phyloP scores from a whole-genome alignment of 2,797 vertebrate species.

The Triplophysa bombifrons region DNA sequence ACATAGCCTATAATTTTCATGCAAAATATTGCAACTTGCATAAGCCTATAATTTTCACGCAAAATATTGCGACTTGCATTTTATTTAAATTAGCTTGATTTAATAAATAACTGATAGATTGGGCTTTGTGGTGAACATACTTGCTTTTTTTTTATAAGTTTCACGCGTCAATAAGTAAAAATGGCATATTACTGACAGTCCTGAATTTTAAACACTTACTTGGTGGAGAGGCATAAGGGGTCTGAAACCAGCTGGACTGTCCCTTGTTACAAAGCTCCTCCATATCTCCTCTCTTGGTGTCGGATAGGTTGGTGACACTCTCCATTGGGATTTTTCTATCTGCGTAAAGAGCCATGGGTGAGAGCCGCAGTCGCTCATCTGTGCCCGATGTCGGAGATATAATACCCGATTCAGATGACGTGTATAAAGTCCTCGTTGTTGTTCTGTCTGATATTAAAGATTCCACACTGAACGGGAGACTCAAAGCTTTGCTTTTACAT shows the following conservation, averaged over 20 bases:
- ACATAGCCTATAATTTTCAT: not conserved
- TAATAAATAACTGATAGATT: too few species aligned
- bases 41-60: not conserved
- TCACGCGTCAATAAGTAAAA: not conserved
- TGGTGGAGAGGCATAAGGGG: conserved; percentile 71
- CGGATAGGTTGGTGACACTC: conserved; percentile 55
- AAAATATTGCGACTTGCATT: not conserved
- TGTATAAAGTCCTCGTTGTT: conserved; percentile 60
- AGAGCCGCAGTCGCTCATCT: conserved; percentile 66
- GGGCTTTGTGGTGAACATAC: not conserved
- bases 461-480: conserved; percentile 84
- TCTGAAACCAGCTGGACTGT: conserved; percentile 70
- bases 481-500: conserved; percentile 69
- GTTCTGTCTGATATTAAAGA: conserved; percentile 79
- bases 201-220: conserved; percentile 73
- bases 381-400: conserved; percentile 50
- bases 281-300: conserved; percentile 67
- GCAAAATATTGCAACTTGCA: not conserved
- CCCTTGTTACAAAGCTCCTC: conserved; percentile 72
- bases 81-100: not conserved
- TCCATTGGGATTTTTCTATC: conserved; percentile 58
- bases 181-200: not conserved
- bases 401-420: conserved; percentile 56
- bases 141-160: not conserved
- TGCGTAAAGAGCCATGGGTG: conserved; percentile 65